These are phyloP conservation scores for Rhagonycha lutea DNA, from an alignment of 2,888 invertebrate species.

Conservation along the genomic window DNA sequence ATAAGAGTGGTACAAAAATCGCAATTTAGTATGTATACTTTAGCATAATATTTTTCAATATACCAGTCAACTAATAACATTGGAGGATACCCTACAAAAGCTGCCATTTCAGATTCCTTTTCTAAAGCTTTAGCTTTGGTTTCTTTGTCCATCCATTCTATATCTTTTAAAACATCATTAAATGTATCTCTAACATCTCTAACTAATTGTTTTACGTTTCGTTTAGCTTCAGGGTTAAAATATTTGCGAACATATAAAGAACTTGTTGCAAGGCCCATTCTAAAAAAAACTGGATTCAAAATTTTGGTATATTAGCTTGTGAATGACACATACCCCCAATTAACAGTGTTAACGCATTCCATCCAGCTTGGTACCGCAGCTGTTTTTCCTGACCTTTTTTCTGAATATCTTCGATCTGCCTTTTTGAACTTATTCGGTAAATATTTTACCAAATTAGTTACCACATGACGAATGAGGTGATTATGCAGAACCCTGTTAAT, in stretches of 20 bases:
- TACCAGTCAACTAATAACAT: conserved; percentile 64
- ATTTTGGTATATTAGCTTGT: not conserved
- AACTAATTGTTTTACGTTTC: conserved; percentile 85
- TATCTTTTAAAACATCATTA: conserved; percentile 73
- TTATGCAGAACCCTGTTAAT: conserved; percentile 56
- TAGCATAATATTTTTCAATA: conserved; percentile 68
- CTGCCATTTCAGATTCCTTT: conserved; percentile 64
- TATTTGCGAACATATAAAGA: conserved; percentile 80
- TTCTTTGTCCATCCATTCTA: conserved; percentile 92
- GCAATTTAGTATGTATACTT: conserved; percentile 54
- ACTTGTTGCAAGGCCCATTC: conserved; percentile 70
- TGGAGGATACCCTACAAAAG: conserved; percentile 47
- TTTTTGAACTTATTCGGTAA: conserved; percentile 17
- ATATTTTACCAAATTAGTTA: conserved; percentile 45
- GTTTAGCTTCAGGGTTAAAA: conserved; percentile 82
- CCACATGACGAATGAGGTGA: conserved; percentile 59
- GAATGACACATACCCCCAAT: not conserved
- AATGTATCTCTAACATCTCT: conserved; percentile 81
- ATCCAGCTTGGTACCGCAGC: conserved; percentile 8
- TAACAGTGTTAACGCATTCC: conserved; percentile 8
- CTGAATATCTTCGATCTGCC: conserved; percentile 4
- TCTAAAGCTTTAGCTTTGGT: conserved; percentile 5
- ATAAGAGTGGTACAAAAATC: conserved; percentile 27
- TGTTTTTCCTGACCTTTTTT: not conserved
- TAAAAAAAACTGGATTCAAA: too few relatives aligned